Conservation (phyloP, 2,888 invertebrate genomes). For the Opisthograptis luteolata region DNA sequence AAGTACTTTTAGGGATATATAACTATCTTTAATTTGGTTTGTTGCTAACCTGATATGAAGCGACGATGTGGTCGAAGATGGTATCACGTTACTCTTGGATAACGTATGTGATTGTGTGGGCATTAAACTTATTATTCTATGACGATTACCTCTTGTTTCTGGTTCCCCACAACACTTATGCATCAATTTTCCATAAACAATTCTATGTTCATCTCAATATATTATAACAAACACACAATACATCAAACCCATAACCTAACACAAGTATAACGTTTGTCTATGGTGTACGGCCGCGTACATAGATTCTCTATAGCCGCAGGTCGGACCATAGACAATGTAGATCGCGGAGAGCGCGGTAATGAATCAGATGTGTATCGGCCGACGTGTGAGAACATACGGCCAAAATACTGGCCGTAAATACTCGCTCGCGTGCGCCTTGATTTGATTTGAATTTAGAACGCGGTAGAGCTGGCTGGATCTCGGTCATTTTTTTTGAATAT, state of each 20-base stretch:
- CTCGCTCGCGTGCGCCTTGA: constrained; percentile 73
- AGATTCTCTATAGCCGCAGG: constrained; percentile 38
- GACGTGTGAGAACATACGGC: constrained; percentile 84
- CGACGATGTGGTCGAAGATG: too few species aligned
- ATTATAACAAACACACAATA: constrained; percentile 33
- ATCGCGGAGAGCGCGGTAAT: constrained; percentile 70
- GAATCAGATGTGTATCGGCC: constrained; percentile 82
- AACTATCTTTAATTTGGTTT: too few species aligned
- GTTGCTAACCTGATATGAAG: too few species aligned
- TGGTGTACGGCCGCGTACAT: constrained; percentile 31
- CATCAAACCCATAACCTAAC: constrained; percentile 40
- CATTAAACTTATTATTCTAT: too few species aligned
- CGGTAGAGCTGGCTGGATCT: constrained; percentile 48
- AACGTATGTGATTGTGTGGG: too few species aligned
- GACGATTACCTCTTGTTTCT: too few species aligned
- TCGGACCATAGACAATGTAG: constrained; percentile 63
- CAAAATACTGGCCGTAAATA: constrained; percentile 82
- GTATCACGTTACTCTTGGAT: too few species aligned
- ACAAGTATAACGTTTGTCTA: constrained; percentile 38
- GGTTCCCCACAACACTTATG: too few species aligned
- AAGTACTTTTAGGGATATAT: too few species aligned
- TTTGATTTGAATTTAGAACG: constrained; percentile 38
- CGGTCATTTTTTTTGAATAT: too few species aligned
- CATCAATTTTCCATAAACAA: constrained; percentile 9
- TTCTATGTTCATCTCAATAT: constrained; percentile 7